phyloP scores from a whole-genome alignment of 2,113 vertebrate genomes.

The Phaetusa simplex region DNA sequence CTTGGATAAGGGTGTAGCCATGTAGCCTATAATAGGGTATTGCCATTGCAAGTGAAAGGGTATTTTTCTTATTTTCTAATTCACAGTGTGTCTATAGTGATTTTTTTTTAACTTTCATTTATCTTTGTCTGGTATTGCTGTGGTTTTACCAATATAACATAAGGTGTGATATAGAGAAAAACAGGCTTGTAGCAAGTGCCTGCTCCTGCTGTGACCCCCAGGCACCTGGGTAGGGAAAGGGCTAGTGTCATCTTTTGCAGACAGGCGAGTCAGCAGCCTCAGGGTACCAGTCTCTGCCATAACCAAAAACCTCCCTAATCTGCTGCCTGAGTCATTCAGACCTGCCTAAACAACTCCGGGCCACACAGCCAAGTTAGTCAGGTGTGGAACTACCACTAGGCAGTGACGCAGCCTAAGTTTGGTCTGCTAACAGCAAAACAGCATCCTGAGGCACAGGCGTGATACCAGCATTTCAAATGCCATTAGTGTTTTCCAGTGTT shows the following conservation, averaged over 20 bases:
- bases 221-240: neutral
- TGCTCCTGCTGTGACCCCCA: neutral
- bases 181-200: neutral
- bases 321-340: neutral
- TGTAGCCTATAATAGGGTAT: neutral
- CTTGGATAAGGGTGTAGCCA: neutral
- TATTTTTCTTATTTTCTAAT: neutral
- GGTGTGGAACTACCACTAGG: neutral
- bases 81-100: neutral
- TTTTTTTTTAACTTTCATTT: neutral
- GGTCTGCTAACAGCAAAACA: neutral
- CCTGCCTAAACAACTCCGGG: neutral
- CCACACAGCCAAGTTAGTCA: neutral
- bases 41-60: neutral
- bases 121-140: neutral
- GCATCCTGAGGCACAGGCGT: neutral
- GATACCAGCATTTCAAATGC: neutral
- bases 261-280: neutral
- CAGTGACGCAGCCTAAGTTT: accelerated
- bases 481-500: neutral
- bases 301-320: neutral
- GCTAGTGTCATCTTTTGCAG: neutral
- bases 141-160: neutral
- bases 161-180: neutral
- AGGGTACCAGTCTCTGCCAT: neutral